Conservation (phyloP, 2,888 invertebrate species). For the Eretmocerus hayati region DNA sequence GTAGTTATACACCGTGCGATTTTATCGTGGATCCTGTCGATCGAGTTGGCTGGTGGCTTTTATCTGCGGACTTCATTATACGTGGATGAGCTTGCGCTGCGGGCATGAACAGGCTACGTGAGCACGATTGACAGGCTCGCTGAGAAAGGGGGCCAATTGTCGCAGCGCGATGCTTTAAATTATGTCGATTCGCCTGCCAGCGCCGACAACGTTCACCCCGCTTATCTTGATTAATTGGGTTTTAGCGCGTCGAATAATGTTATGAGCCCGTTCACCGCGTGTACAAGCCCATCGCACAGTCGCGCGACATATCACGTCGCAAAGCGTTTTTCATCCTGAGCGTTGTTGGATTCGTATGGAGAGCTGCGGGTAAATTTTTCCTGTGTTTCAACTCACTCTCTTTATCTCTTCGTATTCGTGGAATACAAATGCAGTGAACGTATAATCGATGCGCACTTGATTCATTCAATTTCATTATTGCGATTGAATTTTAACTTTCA, state of each 20-base stretch:
- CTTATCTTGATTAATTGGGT: slow-evolving; percentile 12
- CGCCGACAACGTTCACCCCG: background rate
- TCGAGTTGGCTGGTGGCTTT: too few species aligned
- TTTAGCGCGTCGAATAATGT: slow-evolving; percentile 16
- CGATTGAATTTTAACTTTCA: slow-evolving; percentile 21
- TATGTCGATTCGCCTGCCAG: background rate
- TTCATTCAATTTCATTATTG: slow-evolving; percentile 19
- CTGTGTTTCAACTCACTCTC: background rate
- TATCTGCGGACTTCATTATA: too few species aligned
- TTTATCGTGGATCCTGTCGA: too few species aligned
- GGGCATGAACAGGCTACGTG: background rate
- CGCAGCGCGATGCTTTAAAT: too few species aligned
- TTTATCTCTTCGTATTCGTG: background rate
- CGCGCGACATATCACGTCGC: too few species aligned
- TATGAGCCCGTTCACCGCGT: slow-evolving; percentile 3
- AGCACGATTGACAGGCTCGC: background rate
- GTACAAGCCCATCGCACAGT: too few species aligned
- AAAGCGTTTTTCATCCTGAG: too few species aligned
- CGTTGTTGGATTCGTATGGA: too few species aligned
- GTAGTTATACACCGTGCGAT: too few species aligned
- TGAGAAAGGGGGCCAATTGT: background rate
- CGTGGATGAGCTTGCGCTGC: background rate
- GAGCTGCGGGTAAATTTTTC: background rate
- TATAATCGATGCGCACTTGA: too few species aligned
- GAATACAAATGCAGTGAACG: too few species aligned